Base-by-base conservation (phyloP, 2,113 vertebrate genomes). In the Lamprotornis superbus region DNA sequence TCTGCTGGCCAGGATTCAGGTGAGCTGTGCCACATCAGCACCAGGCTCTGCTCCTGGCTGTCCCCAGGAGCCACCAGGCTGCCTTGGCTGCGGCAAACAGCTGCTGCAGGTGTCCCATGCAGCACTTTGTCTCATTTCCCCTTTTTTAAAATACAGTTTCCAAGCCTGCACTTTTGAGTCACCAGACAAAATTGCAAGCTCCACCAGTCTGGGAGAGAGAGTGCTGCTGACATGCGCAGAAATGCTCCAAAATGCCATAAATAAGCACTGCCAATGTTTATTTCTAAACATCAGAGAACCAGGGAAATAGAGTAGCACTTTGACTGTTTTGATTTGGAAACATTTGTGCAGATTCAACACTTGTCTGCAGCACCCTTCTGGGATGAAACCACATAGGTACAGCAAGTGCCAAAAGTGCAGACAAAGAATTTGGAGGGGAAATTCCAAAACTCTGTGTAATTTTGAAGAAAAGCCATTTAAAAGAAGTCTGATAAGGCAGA, bases 211-310 rank as follows among this genome's bases (percentile, higher is more conserved):
- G 75, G 80, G 94, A 83, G 75, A 83, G 67, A 71, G 64, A 7
- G 22, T 49, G 94, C 57, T 78, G 93, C 95, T 97, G 97, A 95
- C 87, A 77, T 56, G 92, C 75, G 91, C 79, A 94, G 96, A 95
- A 97, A 91, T 18, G 35, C 85, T 87, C 60, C 53, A 39, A 40
- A 94, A 37, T 9, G 30, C 96, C 97, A 76, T 89, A 93, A 97
- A 96, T 89, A 95, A 97, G 85, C 81, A 83, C 70, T 97, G 91
- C 94, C 96, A 97, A 95, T 97, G 94, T 97, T 98, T 97, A 97
- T 95, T 97, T 93, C 96, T 96, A 98, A 97, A 94, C 91, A 96
- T 96, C 95, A 94, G 94, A 97, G 95, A 96, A 95, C 73, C 89
- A 86, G 91, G 88, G 89, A 97, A 97, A 95, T 91, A 86, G 78